Evolutionary conservation across 2,797 vertebrate species (phyloP), one percentile per base, ranked within the genome.

Genomic region (Sebastes itinus): DNA sequence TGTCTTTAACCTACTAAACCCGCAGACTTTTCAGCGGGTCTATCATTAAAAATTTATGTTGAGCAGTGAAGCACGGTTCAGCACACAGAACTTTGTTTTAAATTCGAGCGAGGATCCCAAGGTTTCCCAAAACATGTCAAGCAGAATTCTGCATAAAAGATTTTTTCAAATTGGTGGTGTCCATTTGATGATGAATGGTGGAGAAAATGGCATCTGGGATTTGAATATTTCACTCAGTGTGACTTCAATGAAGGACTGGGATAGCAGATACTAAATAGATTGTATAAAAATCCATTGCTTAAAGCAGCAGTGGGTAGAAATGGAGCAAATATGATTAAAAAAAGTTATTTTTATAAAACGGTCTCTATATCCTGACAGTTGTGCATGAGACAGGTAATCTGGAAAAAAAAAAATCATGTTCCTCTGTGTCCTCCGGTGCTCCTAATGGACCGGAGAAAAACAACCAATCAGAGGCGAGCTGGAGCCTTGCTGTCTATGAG

Each of bases 11-110:
- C 90, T 86, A 72, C 69, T 58, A 78, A 86, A 90, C 79, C 80
- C 52, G 49, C 71, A 82, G 61, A 82, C 54, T 82, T 61, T 84
- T 82, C 70, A 59, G 80, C 56, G 56, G 78, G 69, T 74, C 63
- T 10, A 12, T 83, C 78, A 86, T 93, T 91, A 93, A 90, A 93
- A 83, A 92, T 92, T 3, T 3, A 93, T 91, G 75, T 8, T 23
- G 75, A 58, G 77, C 77, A 78, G 81, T 81, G 80, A 70, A 74
- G 71, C 55, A 6, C 11, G 7, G 63, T 76, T 83, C 66, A 80
- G 77, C 78, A 80, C 70, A 72, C 69, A 63, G 23, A 78, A 73
- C 60, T 76, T 72, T 56, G 79, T 74, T 91, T 89, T 30, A 79
- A 59, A 89, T 86, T 84, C 77, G 11, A 52, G 65, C 6, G 28